phyloP scores from a whole-genome alignment of 2,113 vertebrate genomes.

The Oreotrochilus melanogaster region DNA sequence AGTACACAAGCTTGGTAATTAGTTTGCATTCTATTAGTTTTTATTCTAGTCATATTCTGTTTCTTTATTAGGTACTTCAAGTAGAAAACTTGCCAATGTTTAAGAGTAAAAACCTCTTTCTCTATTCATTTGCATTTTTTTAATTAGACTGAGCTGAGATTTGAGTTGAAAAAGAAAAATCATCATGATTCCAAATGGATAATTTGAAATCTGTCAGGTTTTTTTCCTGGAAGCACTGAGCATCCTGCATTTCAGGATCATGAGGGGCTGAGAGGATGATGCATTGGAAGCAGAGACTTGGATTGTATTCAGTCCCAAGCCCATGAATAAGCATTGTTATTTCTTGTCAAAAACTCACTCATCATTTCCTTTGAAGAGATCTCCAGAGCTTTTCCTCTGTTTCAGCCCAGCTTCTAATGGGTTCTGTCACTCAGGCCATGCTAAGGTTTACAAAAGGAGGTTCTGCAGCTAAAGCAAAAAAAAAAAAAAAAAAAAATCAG shows the following conservation, averaged over 20 bases:
- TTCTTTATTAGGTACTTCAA: background rate
- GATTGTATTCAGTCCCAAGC: background rate
- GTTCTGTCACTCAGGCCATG: background rate
- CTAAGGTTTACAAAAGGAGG: background rate
- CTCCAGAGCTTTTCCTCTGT: background rate
- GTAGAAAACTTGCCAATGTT: background rate
- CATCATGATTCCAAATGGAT: background rate
- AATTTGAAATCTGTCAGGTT: background rate
- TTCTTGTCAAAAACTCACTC: background rate
- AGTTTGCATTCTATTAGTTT: background rate
- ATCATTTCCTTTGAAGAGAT: background rate
- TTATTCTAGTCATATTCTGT: background rate
- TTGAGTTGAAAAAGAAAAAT: background rate
- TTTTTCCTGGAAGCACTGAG: background rate
- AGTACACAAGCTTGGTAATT: background rate
- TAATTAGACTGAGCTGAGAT: background rate
- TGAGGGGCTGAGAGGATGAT: background rate
- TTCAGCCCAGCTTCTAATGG: background rate
- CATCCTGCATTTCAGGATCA: background rate
- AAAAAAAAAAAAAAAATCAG: background rate
- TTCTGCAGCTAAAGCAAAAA: conserved; percentile 6
- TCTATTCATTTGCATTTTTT: background rate
- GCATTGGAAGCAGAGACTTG: background rate
- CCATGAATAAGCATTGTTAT: background rate
- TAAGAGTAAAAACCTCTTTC: background rate